Evolutionary conservation across 2,797 vertebrate genomes (phyloP).

Genomic region (Coluber constrictor): DNA sequence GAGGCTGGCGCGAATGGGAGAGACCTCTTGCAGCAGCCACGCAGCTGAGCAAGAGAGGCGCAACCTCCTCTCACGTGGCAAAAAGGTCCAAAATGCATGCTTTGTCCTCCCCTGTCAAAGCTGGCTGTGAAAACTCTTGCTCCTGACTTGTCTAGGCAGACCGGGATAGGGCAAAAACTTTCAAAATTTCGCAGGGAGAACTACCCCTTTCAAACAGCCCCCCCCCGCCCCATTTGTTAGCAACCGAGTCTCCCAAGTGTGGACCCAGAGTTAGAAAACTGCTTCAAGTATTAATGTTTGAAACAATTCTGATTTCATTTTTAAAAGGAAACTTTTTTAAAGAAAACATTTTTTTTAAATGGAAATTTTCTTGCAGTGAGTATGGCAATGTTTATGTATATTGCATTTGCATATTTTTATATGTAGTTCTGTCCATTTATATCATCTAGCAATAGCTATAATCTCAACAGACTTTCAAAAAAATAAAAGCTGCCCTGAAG

Average conservation of each 20-base stretch:
- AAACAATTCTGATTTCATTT: neutral
- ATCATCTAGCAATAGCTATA: neutral
- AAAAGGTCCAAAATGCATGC: neutral
- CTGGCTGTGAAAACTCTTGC: neutral
- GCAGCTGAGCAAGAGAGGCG: rapidly evolving
- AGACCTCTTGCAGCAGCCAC: neutral
- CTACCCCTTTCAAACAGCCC: neutral
- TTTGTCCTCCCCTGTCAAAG: neutral
- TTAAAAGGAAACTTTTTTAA: neutral
- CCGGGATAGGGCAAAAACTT: neutral
- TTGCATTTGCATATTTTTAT: neutral
- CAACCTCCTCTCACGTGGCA: neutral
- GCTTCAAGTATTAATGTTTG: neutral
- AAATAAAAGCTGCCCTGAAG: conserved; percentile 6
- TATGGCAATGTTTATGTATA: neutral
- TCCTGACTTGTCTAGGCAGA: neutral
- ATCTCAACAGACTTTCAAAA: conserved; percentile 18
- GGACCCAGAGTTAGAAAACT: neutral
- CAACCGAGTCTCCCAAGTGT: neutral
- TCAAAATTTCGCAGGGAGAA: neutral
- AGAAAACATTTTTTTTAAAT: neutral
- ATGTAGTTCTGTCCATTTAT: neutral
- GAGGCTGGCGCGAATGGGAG: neutral
- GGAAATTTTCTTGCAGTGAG: neutral
- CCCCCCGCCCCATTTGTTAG: neutral